Conservation (phyloP, 2,888 invertebrate genomes). For the Lagria hirta region DNA sequence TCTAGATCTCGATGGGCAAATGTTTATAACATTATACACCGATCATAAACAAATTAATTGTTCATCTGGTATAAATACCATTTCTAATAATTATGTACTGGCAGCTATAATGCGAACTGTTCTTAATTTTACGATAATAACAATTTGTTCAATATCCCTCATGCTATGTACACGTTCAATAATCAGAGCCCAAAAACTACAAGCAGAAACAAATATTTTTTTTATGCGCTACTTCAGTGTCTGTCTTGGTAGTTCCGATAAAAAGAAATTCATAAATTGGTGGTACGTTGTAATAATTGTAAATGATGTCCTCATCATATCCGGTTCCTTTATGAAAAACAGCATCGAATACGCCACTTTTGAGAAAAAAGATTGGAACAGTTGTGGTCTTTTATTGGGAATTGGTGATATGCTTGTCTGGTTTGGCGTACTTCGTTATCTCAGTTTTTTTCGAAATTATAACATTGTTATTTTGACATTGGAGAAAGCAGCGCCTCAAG, state of each 20-base stretch:
- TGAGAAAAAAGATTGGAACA: conserved; percentile 88
- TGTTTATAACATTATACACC: conserved; percentile 77
- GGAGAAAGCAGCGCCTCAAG: conserved; percentile 92
- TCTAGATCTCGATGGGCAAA: conserved; percentile 91
- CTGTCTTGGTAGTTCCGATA: conserved; percentile 74
- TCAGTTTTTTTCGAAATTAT: conserved; percentile 97
- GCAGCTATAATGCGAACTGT: conserved; percentile 74
- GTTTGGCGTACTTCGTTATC: conserved; percentile 94
- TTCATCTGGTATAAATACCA: conserved; percentile 81
- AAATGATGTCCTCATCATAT: conserved; percentile 89
- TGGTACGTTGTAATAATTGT: conserved; percentile 98
- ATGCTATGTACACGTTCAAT: conserved; percentile 88
- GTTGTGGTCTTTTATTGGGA: conserved; percentile 92
- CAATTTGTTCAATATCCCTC: conserved; percentile 77
- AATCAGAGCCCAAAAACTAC: conserved; percentile 82
- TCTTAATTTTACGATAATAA: conserved; percentile 80
- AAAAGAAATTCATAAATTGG: conserved; percentile 88
- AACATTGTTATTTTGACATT: conserved; percentile 97
- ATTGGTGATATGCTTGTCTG: conserved; percentile 94
- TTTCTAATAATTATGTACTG: conserved; percentile 71
- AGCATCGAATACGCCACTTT: conserved; percentile 88
- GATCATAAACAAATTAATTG: conserved; percentile 71
- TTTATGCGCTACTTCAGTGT: conserved; percentile 72
- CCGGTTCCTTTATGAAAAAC: conserved; percentile 94
- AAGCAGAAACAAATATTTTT: conserved; percentile 70